phyloP scores from a whole-genome alignment of 1,140 invertebrate species.

The Cherax quadricarinatus region DNA sequence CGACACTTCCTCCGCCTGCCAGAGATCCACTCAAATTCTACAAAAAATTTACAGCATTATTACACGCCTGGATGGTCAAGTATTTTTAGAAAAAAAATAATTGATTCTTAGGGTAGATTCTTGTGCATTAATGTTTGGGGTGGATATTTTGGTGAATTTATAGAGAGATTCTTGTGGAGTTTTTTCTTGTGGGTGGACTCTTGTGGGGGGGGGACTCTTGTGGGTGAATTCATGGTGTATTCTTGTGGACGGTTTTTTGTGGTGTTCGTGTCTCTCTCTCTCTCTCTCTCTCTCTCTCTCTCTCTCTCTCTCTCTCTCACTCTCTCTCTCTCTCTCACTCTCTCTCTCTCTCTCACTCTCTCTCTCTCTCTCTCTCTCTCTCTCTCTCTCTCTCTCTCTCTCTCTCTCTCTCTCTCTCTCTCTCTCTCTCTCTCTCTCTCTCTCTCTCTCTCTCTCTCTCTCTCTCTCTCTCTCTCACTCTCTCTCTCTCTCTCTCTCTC shows the following conservation, averaged over 20 bases:
- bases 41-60: too few species aligned
- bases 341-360: not conserved
- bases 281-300: slow-evolving; percentile 16
- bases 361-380: slow-evolving; percentile 14
- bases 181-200: too few species aligned
- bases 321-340: not conserved
- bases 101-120: too few species aligned
- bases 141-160: too few species aligned
- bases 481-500: not conserved
- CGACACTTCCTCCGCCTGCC: too few species aligned
- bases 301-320: not conserved
- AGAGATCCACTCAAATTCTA: too few species aligned
- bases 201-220: too few species aligned
- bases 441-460: not conserved
- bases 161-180: too few species aligned
- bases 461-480: not conserved
- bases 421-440: not conserved
- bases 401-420: not conserved
- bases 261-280: slow-evolving; percentile 6
- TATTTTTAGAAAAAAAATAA: too few species aligned
- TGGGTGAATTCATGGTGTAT: too few species aligned
- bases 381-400: not conserved
- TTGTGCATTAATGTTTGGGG: too few species aligned
- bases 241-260: not conserved
- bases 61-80: too few species aligned